A percentile compares a stretch with the other conserved stretches of the same genome.
Evolutionary conservation across 2,113 vertebrate species (phyloP).

Genomic region (Hyperopisus bebe): DNA sequence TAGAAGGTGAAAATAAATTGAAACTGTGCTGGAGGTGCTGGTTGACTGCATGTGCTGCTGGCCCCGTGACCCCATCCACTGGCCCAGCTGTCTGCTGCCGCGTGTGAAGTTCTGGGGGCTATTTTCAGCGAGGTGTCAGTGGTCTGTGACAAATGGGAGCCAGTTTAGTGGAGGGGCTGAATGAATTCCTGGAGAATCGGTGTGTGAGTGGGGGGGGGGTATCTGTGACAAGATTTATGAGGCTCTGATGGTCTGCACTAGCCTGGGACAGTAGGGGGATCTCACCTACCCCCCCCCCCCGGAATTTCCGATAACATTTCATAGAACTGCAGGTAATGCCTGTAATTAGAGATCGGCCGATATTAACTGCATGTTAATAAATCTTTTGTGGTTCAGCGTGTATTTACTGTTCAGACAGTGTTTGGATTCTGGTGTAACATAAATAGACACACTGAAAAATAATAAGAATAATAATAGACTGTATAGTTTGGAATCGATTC

Average conservation of each 20-base stretch:
- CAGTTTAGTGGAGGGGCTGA: slow-evolving; percentile 37
- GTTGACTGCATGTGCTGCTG: slow-evolving; percentile 13
- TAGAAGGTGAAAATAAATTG: neutral
- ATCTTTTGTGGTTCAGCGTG: neutral
- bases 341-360: neutral
- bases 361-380: neutral
- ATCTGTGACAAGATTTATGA: slow-evolving; percentile 19
- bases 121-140: slow-evolving; percentile 57
- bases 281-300: slow-evolving; percentile 9
- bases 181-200: slow-evolving; percentile 38
- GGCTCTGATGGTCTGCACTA: slow-evolving; percentile 16
- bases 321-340: neutral
- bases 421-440: neutral
- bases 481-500: neutral
- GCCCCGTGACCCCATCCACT: neutral
- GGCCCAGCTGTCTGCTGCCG: slow-evolving; percentile 15
- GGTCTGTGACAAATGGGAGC: slow-evolving; percentile 40
- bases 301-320: neutral
- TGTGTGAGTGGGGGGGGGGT: neutral
- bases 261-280: slow-evolving; percentile 10
- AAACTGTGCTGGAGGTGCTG: neutral
- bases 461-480: neutral
- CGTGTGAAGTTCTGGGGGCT: slow-evolving; percentile 43
- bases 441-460: neutral
- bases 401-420: neutral